Percentiles rank a stretch among this genome's conserved stretches.
These are phyloP conservation scores for Nemotelus pantherinus DNA, from an alignment of 2,888 invertebrate genomes.

Conservation along the genomic window DNA sequence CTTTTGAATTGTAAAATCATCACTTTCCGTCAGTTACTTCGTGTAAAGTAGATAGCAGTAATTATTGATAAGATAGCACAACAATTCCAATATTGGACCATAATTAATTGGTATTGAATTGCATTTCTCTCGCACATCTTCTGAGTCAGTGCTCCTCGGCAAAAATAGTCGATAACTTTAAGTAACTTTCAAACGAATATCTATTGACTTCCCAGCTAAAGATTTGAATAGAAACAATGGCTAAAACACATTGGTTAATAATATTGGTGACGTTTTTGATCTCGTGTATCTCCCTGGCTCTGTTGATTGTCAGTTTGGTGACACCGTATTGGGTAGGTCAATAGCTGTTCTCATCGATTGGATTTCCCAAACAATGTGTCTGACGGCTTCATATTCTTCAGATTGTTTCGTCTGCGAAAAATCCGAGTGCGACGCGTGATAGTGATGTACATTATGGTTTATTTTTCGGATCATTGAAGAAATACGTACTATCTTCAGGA, in stretches of 20 bases:
- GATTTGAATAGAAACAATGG: constrained; percentile 47
- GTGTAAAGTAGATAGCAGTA: neutral
- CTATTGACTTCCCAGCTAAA: neutral
- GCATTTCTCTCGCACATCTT: neutral
- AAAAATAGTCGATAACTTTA: neutral
- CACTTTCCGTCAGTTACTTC: neutral
- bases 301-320: constrained; percentile 53
- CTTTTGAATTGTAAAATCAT: neutral
- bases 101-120: neutral
- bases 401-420: constrained; percentile 53
- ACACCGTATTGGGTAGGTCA: constrained; percentile 55
- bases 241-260: constrained; percentile 53
- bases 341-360: neutral
- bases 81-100: constrained; percentile 21
- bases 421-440: constrained; percentile 48
- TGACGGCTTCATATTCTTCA: constrained; percentile 37
- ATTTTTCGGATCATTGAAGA: constrained; percentile 52
- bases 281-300: constrained; percentile 52
- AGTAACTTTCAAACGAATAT: neutral
- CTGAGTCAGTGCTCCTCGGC: neutral
- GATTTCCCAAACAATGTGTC: too few relatives aligned
- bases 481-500: constrained; percentile 53
- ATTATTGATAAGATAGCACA: constrained; percentile 36
- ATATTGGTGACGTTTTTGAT: constrained; percentile 52
- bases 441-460: constrained; percentile 55